These are phyloP conservation scores for Heliconius nattereri DNA, from an alignment of 1,140 invertebrate genomes.

Conservation along the genomic window DNA sequence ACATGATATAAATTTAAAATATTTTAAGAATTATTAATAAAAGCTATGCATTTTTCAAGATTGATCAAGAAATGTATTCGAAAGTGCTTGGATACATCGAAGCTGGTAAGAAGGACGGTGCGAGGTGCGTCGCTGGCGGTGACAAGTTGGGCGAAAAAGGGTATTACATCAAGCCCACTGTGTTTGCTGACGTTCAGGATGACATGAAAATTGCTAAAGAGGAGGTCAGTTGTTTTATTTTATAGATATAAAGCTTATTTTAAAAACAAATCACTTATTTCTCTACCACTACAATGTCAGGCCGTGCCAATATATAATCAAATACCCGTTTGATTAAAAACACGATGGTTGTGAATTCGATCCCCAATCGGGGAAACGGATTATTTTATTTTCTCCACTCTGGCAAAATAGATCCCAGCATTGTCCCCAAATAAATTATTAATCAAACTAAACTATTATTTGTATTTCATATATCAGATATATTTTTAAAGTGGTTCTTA, in stretches of 20 bases:
- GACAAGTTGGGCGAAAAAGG: constrained; percentile 88
- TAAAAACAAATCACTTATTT: no score
- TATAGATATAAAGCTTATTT: background rate
- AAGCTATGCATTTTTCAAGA: constrained; percentile 66
- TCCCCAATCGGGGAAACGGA: no score
- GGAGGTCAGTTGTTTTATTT: constrained; percentile 80
- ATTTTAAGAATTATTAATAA: background rate
- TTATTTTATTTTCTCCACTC: no score
- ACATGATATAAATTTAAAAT: background rate
- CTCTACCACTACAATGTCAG: no score
- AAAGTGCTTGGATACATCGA: constrained; percentile 87
- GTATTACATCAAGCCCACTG: constrained; percentile 96
- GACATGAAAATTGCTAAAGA: constrained; percentile 91
- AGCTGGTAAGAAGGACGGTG: constrained; percentile 88
- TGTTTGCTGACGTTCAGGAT: constrained; percentile 93
- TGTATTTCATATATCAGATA: no score
- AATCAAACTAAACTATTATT: no score
- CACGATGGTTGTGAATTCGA: no score
- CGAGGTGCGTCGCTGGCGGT: constrained; percentile 92
- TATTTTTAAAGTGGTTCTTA: no score
- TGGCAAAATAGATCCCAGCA: no score
- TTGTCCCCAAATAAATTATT: no score
- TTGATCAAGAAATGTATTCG: constrained; percentile 86
- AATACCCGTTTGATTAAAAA: no score
- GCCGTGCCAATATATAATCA: no score